phyloP scores from a whole-genome alignment of 2,113 vertebrate genomes.

The Rhizomys pruinosus region DNA sequence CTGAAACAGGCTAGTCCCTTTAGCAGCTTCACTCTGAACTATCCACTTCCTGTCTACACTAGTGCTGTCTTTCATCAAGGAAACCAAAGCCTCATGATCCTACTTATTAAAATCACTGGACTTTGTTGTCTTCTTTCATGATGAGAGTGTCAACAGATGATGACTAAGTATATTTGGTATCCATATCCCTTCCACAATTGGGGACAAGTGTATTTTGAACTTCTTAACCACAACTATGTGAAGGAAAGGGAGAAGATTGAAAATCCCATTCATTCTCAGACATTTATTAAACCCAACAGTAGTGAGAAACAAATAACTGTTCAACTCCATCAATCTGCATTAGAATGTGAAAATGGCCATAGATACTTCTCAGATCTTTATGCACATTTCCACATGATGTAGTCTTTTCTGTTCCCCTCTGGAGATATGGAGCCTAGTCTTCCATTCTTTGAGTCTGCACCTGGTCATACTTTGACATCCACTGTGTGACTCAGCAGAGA shows the following conservation, averaged over 20 bases:
- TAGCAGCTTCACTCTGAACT: background rate
- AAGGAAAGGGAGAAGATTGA: background rate
- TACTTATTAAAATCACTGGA: background rate
- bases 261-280: background rate
- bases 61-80: background rate
- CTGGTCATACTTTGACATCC: background rate
- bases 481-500: background rate
- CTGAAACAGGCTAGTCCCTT: background rate
- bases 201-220: conserved; percentile 32
- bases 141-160: conserved; percentile 44
- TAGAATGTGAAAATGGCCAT: background rate
- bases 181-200: background rate
- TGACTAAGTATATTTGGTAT: conserved; percentile 53
- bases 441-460: background rate
- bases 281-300: background rate
- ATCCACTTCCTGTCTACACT: background rate
- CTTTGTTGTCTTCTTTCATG: conserved; percentile 48
- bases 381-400: background rate
- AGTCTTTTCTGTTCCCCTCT: background rate
- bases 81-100: background rate
- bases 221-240: conserved; percentile 6
- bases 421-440: background rate
- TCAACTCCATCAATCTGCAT: background rate
- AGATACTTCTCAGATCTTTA: background rate
- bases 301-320: background rate